Evolutionary conservation across 2,888 invertebrate species (phyloP), one percentile per base, ranked within the genome.

Genomic region (Noctua pronuba): DNA sequence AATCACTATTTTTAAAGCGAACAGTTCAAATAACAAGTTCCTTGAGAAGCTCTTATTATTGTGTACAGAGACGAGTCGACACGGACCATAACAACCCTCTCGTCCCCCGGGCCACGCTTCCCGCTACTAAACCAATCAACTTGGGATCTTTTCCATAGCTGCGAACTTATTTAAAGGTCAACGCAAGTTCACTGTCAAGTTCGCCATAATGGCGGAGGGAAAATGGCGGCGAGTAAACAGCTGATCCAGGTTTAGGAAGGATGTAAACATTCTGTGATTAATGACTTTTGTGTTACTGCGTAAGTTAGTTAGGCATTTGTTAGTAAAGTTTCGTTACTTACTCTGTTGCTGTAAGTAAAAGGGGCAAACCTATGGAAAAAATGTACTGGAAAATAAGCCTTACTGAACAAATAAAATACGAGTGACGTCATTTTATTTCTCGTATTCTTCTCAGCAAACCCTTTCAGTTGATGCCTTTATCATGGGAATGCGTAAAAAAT

Each of bases 131-230:
- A 66, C 41, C 65, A 80, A 80, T 80, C 8, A 62, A 16, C 41
- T 71, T 16, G 5, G 24, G 24, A 71, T 76, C 41, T 41, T 80
- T 71, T 81, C 64, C 75, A 24, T 66, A 80, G 66, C 80, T 80
- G 52, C 13, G 31, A 71, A 52, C 35, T 60, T 52, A 58, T 49
- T 13, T n/a, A 69, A 66, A 81, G 77, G 67, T 82, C 77, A 67
- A 8, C 11, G 28, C 46, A 71, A 71, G 77, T 82, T 77, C 67
- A 82, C 5, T 81, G 82, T 68, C 82, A 81, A 82, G 71, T 77
- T 71, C 35, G 41, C 62, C 38, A 38, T 44, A 28, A 68, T 64
- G 41, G 28, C 31, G 24, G 16, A 35, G 58, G 41, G 18, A 52
- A 80, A 79, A 80, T 80, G 58, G 70, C 75, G 71, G 46, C 13